Evolutionary conservation across 2,113 vertebrate genomes (phyloP), one percentile per base, ranked within the genome.

Genomic region (Craseonycteris thonglongyai): DNA sequence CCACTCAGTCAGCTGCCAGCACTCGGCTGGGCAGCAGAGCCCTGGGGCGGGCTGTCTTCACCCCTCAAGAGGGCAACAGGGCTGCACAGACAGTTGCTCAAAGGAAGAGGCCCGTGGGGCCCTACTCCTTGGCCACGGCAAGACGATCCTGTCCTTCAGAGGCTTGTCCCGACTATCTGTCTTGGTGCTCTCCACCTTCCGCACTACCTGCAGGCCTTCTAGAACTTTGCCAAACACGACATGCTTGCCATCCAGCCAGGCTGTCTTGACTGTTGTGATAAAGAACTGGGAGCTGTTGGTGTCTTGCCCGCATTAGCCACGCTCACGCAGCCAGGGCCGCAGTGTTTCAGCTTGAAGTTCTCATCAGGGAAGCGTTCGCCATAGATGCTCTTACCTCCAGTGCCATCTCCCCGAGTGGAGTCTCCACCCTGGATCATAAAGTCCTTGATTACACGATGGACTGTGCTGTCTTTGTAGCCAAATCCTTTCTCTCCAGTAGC

Each of bases 381-480:
- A 0, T 99, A 99, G 97, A 99, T 99, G 82, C 99, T 99, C 97
- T 99, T 99, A 10, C 99, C 99, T 98, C 99, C 99, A 30, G 99
- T 99, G 94, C 99, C 99, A 16, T 99, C 99, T 19, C 99, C 99
- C 0, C 98, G 99, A 81, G 99, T 99, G 97, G 99, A 99, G 93
- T 99, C 99, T 97, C 99, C 99, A 28, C 99, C 99, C 96, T 99
- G 99, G 97, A 99, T 99, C 99, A 99, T 99, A 97, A 99, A 99
- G 76, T 99, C 99, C 93, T 99, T 99, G 98, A 99, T 99, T 79
- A 99, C 99, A 59, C 99, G 98, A 97, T 99, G 99, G 97, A 99
- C 99, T 94, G 99, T 99, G 98, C 99, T 99, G 94, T 98, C 97
- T 89, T 99, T 99, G 98, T 99, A 99, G 68, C 99, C 99, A 30